Percentiles rank a stretch among this genome's conserved stretches.
These are phyloP conservation scores for Chromis chromis DNA, from an alignment of 2,797 vertebrate species.

Conservation along the genomic window DNA sequence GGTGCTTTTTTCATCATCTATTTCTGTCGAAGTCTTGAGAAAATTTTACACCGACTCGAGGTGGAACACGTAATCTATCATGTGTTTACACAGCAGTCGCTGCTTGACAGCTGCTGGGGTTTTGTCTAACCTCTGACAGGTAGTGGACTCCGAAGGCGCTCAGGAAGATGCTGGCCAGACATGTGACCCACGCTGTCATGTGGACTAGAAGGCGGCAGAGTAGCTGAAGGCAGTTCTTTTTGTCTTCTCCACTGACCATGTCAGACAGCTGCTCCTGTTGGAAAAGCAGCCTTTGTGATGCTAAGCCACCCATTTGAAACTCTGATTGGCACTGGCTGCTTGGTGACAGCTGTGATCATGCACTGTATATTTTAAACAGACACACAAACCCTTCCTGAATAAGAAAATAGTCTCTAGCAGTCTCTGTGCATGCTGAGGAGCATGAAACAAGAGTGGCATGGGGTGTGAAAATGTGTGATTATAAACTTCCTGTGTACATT, in stretches of 20 bases:
- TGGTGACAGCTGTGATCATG: too few species aligned
- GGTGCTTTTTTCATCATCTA: not conserved
- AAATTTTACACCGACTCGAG: not conserved
- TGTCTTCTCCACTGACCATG: slow-evolving; percentile 27
- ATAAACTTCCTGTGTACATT: not conserved
- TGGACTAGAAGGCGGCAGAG: slow-evolving; percentile 43
- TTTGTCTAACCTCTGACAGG: slow-evolving; percentile 68
- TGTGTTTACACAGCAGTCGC: not conserved
- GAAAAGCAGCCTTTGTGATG: not conserved
- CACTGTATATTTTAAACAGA: too few species aligned
- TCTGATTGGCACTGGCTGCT: too few species aligned
- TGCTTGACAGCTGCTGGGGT: not conserved
- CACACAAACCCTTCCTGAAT: too few species aligned
- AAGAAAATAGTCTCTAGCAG: too few species aligned
- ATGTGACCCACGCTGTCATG: slow-evolving; percentile 80
- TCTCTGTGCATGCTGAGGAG: not conserved
- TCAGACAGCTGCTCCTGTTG: slow-evolving; percentile 89
- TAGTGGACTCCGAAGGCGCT: slow-evolving; percentile 70
- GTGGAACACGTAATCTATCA: not conserved
- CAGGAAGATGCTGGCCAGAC: slow-evolving; percentile 70
- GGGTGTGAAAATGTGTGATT: not conserved
- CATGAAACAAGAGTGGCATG: not conserved
- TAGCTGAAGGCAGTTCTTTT: slow-evolving; percentile 48
- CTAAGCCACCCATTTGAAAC: too few species aligned
- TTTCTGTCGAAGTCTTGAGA: slow-evolving; percentile 1